Percentiles rank a stretch among this genome's conserved stretches.
These are phyloP conservation scores for Diorhabda carinulata DNA, from an alignment of 1,140 invertebrate species.

Conservation along the genomic window DNA sequence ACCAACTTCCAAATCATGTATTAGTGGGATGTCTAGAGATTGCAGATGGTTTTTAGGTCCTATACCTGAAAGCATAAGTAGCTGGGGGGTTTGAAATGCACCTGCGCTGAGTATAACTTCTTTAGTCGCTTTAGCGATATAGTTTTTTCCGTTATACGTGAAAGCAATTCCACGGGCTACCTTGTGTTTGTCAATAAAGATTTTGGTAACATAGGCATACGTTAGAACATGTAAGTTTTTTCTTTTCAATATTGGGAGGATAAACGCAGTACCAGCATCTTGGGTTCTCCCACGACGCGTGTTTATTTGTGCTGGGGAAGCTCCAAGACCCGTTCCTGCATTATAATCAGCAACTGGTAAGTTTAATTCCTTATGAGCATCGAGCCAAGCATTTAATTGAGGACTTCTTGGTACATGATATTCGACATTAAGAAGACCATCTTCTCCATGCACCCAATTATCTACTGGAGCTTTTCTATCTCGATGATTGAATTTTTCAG, in stretches of 20 bases:
- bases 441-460: conserved; percentile 7
- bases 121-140: conserved; percentile 47
- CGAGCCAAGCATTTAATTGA: conserved; percentile 4
- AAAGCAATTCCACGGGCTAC: conserved; percentile 62
- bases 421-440: conserved; percentile 23
- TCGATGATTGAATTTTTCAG: conserved; percentile 26
- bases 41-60: conserved; percentile 52
- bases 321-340: conserved; percentile 41
- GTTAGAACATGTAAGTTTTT: conserved; percentile 54
- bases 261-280: conserved; percentile 56
- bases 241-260: conserved; percentile 51
- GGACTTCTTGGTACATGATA: conserved; percentile 3
- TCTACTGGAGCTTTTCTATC: conserved; percentile 46
- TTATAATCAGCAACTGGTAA: conserved; percentile 27
- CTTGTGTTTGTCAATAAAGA: conserved; percentile 55
- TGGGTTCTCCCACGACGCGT: conserved; percentile 52
- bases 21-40: conserved; percentile 43
- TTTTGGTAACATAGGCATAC: conserved; percentile 47
- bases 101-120: conserved; percentile 60
- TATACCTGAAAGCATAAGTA: conserved; percentile 59
- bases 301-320: conserved; percentile 48
- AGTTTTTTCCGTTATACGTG: conserved; percentile 40
- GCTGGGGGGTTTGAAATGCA: conserved; percentile 48
- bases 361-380: conserved; percentile 36
- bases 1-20: conserved; percentile 59